Evolutionary conservation across 2,888 invertebrate species (phyloP), one percentile per base, ranked within the genome.

Genomic region (Papilio protenor): DNA sequence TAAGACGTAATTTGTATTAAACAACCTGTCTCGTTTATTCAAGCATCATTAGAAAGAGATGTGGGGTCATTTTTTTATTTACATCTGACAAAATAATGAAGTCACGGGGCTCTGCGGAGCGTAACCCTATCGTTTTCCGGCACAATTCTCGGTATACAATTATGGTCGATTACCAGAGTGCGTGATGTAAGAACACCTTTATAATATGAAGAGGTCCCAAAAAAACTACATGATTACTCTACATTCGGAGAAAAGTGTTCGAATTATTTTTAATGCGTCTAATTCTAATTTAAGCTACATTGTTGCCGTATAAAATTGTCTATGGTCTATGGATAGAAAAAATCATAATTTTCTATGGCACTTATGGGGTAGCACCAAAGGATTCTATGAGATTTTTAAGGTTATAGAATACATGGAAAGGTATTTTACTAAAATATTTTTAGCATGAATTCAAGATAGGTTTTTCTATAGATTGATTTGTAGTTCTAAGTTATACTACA

Each of bases 131-230:
- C 89, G 86, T 91, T 92, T 90, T 90, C 91, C 90, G 89, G 84
- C 87, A 87, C 89, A 84, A 84, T 92, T 93, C 93, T 91, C 87
- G 89, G 92, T 90, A 94, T 88, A 87, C 91, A 93, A 94, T 94
- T 93, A 94, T 88, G 81, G 86, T 85, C 82, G 85, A 79, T 79
- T 76, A 79, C 76, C 33, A 73, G 33, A 49, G 70, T 49, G 75
- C 76, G 79, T 73, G 79, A 78, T 75, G 72, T 72, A 72, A 78
- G 64, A 72, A 64, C 33, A 55, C 64, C 75, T 55, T 64, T 64
- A 47, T 78, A 75, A 78, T 45, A 14, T 45, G n/a, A 47, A 66
- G 72, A 66, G 75, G 47, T 21, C 23, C 10, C 55, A 78, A 75
- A 78, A 78, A 77, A 77, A 49, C 55, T 52, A 45, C 49, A 71